Conservation (phyloP, 2,888 invertebrate genomes). For the Epinotia ramella region DNA sequence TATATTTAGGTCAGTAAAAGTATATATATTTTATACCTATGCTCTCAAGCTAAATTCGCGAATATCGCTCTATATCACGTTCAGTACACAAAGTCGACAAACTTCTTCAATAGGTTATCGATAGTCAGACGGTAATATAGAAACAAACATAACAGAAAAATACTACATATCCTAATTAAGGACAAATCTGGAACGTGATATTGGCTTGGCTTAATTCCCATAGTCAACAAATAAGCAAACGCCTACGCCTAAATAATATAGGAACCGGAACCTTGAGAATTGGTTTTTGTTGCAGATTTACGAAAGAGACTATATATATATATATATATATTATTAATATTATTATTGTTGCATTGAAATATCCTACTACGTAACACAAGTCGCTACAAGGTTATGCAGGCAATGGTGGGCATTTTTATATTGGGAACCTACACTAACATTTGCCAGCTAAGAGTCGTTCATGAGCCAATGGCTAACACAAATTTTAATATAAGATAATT, state of each 20-base stretch:
- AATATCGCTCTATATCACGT: neutral
- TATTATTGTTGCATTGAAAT: no score
- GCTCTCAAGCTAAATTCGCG: neutral
- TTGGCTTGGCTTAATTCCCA: neutral
- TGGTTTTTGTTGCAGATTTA: neutral
- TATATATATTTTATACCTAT: slow-evolving; percentile 1
- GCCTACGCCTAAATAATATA: neutral
- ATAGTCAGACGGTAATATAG: neutral
- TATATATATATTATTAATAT: no score
- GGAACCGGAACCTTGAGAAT: neutral
- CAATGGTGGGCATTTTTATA: neutral
- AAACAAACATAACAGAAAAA: neutral
- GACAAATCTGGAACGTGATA: neutral
- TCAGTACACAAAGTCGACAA: neutral
- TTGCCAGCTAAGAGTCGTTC: neutral
- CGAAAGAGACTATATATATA: neutral
- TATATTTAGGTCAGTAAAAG: neutral
- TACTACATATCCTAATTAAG: neutral
- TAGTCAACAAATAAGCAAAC: neutral
- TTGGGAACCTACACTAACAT: no score
- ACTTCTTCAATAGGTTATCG: neutral
- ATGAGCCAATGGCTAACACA: neutral
- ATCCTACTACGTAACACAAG: neutral
- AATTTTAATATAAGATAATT: no score
- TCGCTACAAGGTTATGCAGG: neutral